A percentile compares a stretch with the other conserved stretches of the same genome.
These are phyloP conservation scores for Vidua chalybeata DNA, from an alignment of 2,113 vertebrate genomes.

Conservation along the genomic window DNA sequence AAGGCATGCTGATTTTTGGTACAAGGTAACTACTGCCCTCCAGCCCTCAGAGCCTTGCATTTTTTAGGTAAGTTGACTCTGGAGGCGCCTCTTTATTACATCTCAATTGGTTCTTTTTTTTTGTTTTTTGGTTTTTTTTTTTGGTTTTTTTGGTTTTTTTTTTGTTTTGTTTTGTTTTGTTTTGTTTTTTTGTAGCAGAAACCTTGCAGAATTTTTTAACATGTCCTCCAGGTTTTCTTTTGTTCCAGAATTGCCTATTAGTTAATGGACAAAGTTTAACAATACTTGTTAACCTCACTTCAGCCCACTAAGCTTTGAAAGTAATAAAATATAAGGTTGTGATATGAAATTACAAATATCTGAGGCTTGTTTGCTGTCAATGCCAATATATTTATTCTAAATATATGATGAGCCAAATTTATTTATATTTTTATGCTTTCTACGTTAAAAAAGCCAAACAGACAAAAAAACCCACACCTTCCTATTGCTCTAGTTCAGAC, in stretches of 20 bases:
- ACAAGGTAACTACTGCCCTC: background rate
- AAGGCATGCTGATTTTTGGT: background rate
- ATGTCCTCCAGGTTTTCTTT: background rate
- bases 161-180: background rate
- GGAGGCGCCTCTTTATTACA: background rate
- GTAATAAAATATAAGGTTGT: background rate
- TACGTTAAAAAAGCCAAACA: background rate
- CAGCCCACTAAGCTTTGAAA: background rate
- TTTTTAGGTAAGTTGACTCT: background rate
- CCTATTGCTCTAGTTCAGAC: background rate
- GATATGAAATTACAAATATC: background rate
- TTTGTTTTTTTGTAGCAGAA: background rate
- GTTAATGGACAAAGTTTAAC: background rate
- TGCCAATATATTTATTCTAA: background rate
- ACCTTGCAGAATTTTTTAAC: background rate
- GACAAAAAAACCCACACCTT: background rate
- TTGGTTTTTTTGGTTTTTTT: background rate
- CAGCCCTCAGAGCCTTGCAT: background rate
- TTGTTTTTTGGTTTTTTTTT: accelerated
- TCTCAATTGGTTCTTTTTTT: background rate
- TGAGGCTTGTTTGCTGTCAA: background rate
- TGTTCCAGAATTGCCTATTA: background rate
- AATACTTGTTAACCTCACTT: background rate
- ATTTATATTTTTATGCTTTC: background rate
- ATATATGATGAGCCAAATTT: background rate